phyloP scores from a whole-genome alignment of 2,797 vertebrate genomes.

The Myotis pilosus region DNA sequence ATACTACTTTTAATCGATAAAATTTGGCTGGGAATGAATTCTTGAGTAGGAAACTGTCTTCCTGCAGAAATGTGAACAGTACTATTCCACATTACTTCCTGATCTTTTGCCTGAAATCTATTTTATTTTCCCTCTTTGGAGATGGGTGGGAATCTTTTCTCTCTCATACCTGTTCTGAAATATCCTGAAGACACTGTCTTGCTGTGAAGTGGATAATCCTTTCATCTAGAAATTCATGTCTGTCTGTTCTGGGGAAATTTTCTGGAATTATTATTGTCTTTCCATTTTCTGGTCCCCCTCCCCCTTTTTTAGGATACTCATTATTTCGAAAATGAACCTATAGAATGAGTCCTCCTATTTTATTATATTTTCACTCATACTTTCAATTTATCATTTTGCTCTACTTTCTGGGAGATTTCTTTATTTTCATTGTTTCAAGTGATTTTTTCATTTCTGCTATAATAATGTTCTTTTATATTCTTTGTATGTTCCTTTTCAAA shows the following conservation, averaged over 20 bases:
- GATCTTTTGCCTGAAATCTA: background rate
- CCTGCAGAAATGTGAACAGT: slow-evolving; percentile 37
- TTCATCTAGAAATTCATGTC: background rate
- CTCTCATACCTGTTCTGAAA: background rate
- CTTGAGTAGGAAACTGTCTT: background rate
- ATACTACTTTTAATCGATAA: background rate
- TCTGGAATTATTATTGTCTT: slow-evolving; percentile 21
- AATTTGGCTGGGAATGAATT: background rate
- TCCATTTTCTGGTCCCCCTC: background rate
- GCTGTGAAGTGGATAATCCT: background rate
- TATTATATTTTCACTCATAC: background rate
- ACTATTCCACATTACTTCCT: background rate
- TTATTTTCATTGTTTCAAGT: slow-evolving; percentile 23
- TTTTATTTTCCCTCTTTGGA: slow-evolving; percentile 8
- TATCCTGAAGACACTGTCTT: background rate
- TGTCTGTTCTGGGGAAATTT: slow-evolving; percentile 14
- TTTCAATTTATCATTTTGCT: slow-evolving; percentile 7
- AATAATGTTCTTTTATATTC: background rate
- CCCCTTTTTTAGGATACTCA: background rate
- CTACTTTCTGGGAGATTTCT: slow-evolving; percentile 16
- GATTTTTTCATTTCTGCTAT: slow-evolving; percentile 23
- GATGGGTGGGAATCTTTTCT: background rate
- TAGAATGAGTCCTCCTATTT: background rate
- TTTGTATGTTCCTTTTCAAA: slow-evolving; percentile 26
- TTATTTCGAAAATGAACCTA: slow-evolving; percentile 33